Conservation (phyloP, 2,888 invertebrate species). For the Diarsia brunnea region DNA sequence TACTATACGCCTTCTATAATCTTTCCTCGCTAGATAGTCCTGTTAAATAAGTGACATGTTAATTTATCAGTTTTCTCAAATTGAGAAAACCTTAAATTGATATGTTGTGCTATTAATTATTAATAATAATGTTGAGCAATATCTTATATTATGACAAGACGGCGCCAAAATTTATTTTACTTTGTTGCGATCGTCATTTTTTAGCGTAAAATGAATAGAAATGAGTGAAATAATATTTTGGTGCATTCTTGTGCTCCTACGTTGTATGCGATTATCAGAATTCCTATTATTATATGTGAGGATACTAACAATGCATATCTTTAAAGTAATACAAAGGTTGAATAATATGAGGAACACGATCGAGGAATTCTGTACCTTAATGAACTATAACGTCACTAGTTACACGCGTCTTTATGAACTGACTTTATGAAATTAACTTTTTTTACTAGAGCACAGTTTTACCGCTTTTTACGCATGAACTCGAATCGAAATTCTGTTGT, state of each 20-base stretch:
- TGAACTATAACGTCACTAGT: conserved; percentile 27
- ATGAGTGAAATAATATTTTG: conserved; percentile 44
- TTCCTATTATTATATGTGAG: conserved; percentile 65
- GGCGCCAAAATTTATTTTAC: conserved; percentile 46
- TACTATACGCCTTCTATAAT: conserved; percentile 62
- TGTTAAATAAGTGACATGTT: conserved; percentile 57
- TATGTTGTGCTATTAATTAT: conserved; percentile 49
- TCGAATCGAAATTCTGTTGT: conserved; percentile 66
- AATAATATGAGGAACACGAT: conserved; percentile 64
- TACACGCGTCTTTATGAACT: conserved; percentile 44
- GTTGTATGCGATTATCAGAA: conserved; percentile 54
- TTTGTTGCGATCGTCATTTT: conserved; percentile 39
- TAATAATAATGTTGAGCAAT: conserved; percentile 36
- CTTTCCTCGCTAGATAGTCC: conserved; percentile 56
- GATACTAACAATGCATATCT: conserved; percentile 70
- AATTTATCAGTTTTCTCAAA: conserved; percentile 64
- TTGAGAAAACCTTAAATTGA: conserved; percentile 64
- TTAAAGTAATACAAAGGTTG: conserved; percentile 68
- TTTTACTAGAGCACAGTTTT: conserved; percentile 46
- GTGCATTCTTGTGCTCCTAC: conserved; percentile 31
- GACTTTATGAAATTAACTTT: conserved; percentile 46
- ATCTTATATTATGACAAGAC: conserved; percentile 32
- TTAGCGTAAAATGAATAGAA: conserved; percentile 47
- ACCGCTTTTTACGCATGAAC: conserved; percentile 65
- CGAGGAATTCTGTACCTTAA: conserved; percentile 63